Evolutionary conservation across 2,797 vertebrate species (phyloP), one percentile per base, ranked within the genome.

Genomic region (Acrossocheilus fasciatus): DNA sequence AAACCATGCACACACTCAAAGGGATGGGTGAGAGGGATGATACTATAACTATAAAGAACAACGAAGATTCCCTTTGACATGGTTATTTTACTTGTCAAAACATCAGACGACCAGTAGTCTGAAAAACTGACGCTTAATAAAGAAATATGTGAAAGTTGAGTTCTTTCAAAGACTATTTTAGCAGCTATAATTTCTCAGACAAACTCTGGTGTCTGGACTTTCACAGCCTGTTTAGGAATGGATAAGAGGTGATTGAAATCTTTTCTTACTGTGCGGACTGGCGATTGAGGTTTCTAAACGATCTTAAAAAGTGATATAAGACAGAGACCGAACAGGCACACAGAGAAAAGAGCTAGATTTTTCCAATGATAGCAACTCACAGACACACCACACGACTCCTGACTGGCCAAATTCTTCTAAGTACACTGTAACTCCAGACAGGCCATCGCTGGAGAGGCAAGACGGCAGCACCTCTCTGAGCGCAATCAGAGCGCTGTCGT

Each of bases 151-250:
- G 68, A 82, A 87, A 47, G 39, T 85, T 54, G 54, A 93, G 89
- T 83, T 82, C 36, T 72, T 86, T 86, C 54, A 64, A 36, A 66
- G 82, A 76, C 72, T 89, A 91, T 90, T 87, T 91, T 95, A 96
- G 95, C 95, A 96, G 95, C 95, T 94, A 87, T 95, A 93, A 94
- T 95, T 92, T 94, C 93, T 93, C 92, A 94, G 88, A 86, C 81
- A 73, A 70, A 68, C 81, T 79, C 45, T 59, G 73, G 54, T 73
- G 72, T 87, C 81, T 85, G 68, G 69, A 83, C 85, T 77, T 87
- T 90, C 73, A 88, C 87, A 89, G 89, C 62, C 62, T 85, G 73
- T 45, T 68, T 62, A 57, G 86, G 74, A 82, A 82, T 69, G 50
- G 30, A 69, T 12, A 68, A 77, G 83, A 85, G 64, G 59, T 59